Percentiles rank a stretch among this genome's conserved stretches.
phyloP scores from a whole-genome alignment of 2,113 vertebrate species.

The Melospiza georgiana region DNA sequence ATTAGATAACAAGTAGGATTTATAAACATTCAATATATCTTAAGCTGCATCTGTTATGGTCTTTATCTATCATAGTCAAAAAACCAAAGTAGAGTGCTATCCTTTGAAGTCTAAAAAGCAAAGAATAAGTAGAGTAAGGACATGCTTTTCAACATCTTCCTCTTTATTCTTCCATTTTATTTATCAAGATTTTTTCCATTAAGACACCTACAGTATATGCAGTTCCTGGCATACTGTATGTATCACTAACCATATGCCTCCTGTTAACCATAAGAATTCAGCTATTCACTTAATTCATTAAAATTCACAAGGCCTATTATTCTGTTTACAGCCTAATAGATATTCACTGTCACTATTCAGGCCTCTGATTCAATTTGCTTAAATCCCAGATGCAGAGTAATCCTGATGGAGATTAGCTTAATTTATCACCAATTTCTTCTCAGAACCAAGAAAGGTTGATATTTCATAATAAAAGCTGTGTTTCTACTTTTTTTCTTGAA shows the following conservation, averaged over 20 bases:
- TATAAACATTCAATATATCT: neutral
- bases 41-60: neutral
- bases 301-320: conserved; percentile 74
- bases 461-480: conserved; percentile 64
- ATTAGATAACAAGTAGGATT: neutral
- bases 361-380: conserved; percentile 83
- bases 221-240: conserved; percentile 6
- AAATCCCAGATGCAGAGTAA: conserved; percentile 80
- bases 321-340: conserved; percentile 84
- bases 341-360: conserved; percentile 82
- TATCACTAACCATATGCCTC: conserved; percentile 49
- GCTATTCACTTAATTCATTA: conserved; percentile 78
- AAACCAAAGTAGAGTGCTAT: neutral
- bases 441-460: conserved; percentile 56
- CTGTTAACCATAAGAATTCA: conserved; percentile 49
- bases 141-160: neutral
- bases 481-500: conserved; percentile 9
- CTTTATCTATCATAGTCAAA: neutral
- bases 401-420: conserved; percentile 82
- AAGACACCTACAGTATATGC: conserved; percentile 30
- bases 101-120: neutral
- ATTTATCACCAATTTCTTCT: conserved; percentile 82
- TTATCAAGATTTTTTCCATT: conserved; percentile 42
- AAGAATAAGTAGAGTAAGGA: neutral
- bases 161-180: neutral